Base-by-base conservation (phyloP, 2,113 vertebrate genomes). In the Chelonoidis abingdonii region DNA sequence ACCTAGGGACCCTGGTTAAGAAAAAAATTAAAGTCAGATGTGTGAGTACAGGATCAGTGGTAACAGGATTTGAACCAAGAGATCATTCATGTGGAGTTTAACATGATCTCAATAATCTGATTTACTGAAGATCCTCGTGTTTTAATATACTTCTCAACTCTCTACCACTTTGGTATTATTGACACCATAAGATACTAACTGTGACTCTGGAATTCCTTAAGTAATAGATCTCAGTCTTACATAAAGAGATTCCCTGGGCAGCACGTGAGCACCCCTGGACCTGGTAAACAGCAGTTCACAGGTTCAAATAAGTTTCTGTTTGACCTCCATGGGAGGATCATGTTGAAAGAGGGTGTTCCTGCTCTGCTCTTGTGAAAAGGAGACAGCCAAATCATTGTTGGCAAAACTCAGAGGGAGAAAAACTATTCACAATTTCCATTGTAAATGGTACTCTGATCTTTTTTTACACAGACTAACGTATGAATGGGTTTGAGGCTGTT, bases 381-480 rank as follows among this genome's bases (percentile, higher is more conserved):
- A 86, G 89, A 93, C 6, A 62, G 17, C 50, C 5, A 31, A 78
- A 19, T 93, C 47, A 29, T 94, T 91, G 35, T 12, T 95, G 69
- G 27, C 24, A 72, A 75, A 89, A 89, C 86, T 54, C 47, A 65
- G 78, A 56, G 56, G 80, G 57, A 53, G 31, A 79, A 22, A 83
- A 89, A 49, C 69, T 62, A 83, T 52, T 84, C 89, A n/a, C 69
- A 57, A 25, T 50, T 96, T 95, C 35, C 5, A 14, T 31, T 86
- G 88, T 44, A 53, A 89, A 17, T 88, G 89, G 56, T 8, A 38
- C 4, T 84, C 94, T 62, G 41, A 22, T 41, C 87, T 9, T 38
- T 87, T 4, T 38, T 84, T 53, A 2, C 13, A 44, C 47, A 47
- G 29, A 47, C 25, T 78, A 47, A 13, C 41, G 29, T 56, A 31